Conservation (phyloP, 2,888 invertebrate genomes). For the Yponomeuta sedellus region DNA sequence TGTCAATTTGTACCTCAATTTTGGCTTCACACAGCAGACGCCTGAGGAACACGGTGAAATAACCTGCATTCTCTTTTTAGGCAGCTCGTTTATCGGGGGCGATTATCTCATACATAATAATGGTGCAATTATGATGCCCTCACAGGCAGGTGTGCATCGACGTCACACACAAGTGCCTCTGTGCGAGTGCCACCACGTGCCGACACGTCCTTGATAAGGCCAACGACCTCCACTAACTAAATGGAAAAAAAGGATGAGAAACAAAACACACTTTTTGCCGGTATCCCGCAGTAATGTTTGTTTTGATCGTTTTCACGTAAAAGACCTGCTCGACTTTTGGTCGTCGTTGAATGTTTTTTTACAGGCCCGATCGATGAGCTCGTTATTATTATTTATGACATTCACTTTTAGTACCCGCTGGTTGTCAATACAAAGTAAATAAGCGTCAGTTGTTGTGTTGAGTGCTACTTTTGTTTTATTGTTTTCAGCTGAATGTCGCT, state of each 20-base stretch:
- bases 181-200: conserved; percentile 56
- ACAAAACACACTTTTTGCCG: conserved; percentile 55
- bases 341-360: conserved; percentile 35
- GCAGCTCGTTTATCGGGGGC: conserved; percentile 5
- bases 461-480: not conserved
- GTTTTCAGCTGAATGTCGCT: not conserved
- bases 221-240: conserved; percentile 52
- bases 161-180: conserved; percentile 46
- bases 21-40: not conserved
- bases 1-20: not conserved
- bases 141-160: conserved; percentile 29
- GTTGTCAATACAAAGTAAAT: conserved; percentile 10
- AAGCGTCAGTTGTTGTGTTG: not conserved
- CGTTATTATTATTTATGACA: conserved; percentile 48
- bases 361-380: conserved; percentile 39
- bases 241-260: conserved; percentile 43
- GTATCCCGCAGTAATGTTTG: conserved; percentile 59
- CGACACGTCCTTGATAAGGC: conserved; percentile 65
- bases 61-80: conserved; percentile 1
- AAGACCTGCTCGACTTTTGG: conserved; percentile 39
- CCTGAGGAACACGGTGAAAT: not conserved
- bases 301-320: conserved; percentile 70
- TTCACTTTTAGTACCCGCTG: conserved; percentile 21
- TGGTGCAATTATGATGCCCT: conserved; percentile 12
- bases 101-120: conserved; percentile 16